phyloP scores from a whole-genome alignment of 2,113 vertebrate species.

The Microtus richardsoni region DNA sequence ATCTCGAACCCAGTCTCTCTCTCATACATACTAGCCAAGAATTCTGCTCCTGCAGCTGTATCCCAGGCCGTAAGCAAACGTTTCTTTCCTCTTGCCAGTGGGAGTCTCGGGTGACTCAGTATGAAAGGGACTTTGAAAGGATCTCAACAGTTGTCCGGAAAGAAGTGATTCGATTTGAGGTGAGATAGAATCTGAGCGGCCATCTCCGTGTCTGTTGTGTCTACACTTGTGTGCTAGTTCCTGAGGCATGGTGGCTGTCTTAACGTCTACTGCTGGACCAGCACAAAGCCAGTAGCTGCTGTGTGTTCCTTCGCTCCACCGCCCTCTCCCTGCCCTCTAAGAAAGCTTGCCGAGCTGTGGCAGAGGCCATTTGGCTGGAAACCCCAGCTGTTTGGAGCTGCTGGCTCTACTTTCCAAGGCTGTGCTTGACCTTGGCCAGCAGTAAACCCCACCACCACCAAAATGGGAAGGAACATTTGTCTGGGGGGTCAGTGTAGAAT shows the following conservation, averaged over 20 bases:
- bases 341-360: neutral
- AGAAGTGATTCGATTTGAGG: constrained; percentile 97
- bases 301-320: neutral
- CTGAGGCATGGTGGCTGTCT: neutral
- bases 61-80: neutral
- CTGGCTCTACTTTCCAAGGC: constrained; percentile 35
- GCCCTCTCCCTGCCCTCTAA: neutral
- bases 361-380: neutral
- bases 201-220: neutral
- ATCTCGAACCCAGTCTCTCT: neutral
- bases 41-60: neutral
- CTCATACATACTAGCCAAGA: neutral
- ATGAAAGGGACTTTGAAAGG: constrained; percentile 96
- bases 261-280: neutral
- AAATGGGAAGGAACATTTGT: constrained; percentile 19
- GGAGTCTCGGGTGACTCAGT: constrained; percentile 96
- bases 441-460: constrained; percentile 11
- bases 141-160: constrained; percentile 95
- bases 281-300: neutral
- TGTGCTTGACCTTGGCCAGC: constrained; percentile 22
- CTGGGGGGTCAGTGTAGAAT: constrained; percentile 45
- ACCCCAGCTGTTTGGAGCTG: neutral
- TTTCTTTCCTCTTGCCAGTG: constrained; percentile 87
- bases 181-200: constrained; percentile 14
- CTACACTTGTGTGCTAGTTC: neutral